phyloP scores from a whole-genome alignment of 2,797 vertebrate species.

The Staurois parvus region DNA sequence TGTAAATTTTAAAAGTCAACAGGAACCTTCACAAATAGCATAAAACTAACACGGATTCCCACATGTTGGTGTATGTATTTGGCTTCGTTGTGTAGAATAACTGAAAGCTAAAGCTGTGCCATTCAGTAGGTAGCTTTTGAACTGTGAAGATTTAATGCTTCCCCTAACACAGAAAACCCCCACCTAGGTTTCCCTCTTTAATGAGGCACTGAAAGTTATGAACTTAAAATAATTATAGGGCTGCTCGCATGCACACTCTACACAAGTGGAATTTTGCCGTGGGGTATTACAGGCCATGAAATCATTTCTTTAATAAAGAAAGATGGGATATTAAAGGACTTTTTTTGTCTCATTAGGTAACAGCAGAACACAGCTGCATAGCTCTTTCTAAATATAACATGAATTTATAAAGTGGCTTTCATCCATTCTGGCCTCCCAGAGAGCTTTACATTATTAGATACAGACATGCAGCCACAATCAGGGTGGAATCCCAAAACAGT shows the following conservation, averaged over 20 bases:
- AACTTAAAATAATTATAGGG: conserved; percentile 57
- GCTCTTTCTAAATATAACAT: conserved; percentile 43
- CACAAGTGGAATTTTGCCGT: conserved; percentile 57
- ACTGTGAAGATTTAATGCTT: conserved; percentile 60
- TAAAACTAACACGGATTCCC: no score
- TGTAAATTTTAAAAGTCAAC: no score
- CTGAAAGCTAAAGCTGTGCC: conserved; percentile 2
- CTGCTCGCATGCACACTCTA: conserved; percentile 49
- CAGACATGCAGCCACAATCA: conserved; percentile 47
- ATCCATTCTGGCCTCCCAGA: conserved; percentile 48
- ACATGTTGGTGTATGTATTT: not conserved
- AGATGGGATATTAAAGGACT: conserved; percentile 61
- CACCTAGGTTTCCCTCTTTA: conserved; percentile 48
- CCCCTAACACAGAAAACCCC: conserved; percentile 47
- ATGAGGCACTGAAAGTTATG: conserved; percentile 58
- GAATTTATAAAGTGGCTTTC: conserved; percentile 45
- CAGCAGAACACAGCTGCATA: conserved; percentile 58
- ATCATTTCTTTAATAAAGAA: conserved; percentile 62
- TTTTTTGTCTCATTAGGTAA: conserved; percentile 61
- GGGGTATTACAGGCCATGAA: conserved; percentile 60
- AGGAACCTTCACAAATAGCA: no score
- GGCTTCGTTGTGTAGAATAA: not conserved
- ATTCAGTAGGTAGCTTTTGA: conserved; percentile 49
- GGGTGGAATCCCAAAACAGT: conserved; percentile 39
- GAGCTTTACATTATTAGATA: conserved; percentile 52